Conservation (phyloP, 2,888 invertebrate species). For the Omphaloscelis lunosa region DNA sequence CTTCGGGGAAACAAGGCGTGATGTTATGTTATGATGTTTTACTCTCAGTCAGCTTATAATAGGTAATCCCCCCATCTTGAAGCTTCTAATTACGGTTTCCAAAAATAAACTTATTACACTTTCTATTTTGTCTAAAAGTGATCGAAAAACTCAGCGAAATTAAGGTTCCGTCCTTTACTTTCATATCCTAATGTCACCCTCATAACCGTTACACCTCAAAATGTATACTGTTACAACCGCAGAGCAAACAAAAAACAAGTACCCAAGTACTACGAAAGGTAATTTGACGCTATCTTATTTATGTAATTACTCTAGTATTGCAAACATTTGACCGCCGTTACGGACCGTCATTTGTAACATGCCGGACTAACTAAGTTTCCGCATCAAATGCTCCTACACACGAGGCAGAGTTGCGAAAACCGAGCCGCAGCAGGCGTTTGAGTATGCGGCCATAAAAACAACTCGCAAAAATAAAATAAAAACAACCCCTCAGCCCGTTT, state of each 20-base stretch:
- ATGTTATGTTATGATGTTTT: too few species aligned
- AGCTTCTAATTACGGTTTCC: neutral
- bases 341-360: constrained; percentile 73
- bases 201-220: constrained; percentile 38
- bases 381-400: constrained; percentile 70
- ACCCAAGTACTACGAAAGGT: constrained; percentile 54
- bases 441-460: constrained; percentile 62
- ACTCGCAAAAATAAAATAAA: constrained; percentile 56
- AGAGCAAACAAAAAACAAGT: constrained; percentile 53
- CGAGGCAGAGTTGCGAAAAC: constrained; percentile 54
- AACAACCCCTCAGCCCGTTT: constrained; percentile 36
- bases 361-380: constrained; percentile 73
- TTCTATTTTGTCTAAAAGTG: neutral
- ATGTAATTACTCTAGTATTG: constrained; percentile 68
- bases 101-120: neutral
- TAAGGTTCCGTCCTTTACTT: constrained; percentile 16
- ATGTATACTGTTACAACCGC: constrained; percentile 26
- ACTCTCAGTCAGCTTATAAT: neutral
- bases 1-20: too few species aligned
- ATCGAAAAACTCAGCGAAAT: constrained; percentile 20
- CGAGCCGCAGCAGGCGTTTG: constrained; percentile 60
- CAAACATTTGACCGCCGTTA: constrained; percentile 70
- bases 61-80: too few species aligned
- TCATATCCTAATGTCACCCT: constrained; percentile 17
- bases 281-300: constrained; percentile 65